These are phyloP conservation scores for Stenchaetothrips biformis DNA, from an alignment of 2,888 invertebrate species.

Conservation along the genomic window DNA sequence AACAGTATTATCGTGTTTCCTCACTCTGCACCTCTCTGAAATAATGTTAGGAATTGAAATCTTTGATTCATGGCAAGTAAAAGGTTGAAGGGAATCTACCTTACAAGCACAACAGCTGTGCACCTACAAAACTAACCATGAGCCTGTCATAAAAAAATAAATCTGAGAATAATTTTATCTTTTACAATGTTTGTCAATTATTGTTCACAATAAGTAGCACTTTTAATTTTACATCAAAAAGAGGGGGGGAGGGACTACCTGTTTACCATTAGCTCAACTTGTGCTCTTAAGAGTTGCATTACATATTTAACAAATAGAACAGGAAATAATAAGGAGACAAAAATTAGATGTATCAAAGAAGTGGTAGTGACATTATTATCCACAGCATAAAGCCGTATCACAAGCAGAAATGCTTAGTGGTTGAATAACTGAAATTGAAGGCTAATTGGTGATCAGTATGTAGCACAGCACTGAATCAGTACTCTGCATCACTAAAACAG, in stretches of 20 bases:
- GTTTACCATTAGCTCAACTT: not conserved
- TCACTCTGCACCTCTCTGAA: not conserved
- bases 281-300: not conserved
- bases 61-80: not conserved
- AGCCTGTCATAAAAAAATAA: conserved; percentile 21
- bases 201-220: not conserved
- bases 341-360: too few relatives aligned
- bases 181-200: conserved; percentile 12
- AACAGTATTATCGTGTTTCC: too few relatives aligned
- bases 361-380: too few relatives aligned
- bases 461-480: too few relatives aligned
- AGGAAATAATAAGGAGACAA: not conserved
- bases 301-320: not conserved
- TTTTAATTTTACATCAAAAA: not conserved
- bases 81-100: not conserved
- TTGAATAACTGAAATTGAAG: too few relatives aligned
- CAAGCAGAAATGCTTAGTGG: too few relatives aligned
- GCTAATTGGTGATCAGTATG: too few relatives aligned
- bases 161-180: not conserved
- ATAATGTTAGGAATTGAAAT: not conserved
- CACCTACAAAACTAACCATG: not conserved
- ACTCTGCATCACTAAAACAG: too few relatives aligned
- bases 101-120: not conserved
- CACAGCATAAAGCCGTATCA: too few relatives aligned
- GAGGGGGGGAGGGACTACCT: not conserved